Base-by-base conservation (phyloP, 2,888 invertebrate genomes). In the Lasioglossum morio region DNA sequence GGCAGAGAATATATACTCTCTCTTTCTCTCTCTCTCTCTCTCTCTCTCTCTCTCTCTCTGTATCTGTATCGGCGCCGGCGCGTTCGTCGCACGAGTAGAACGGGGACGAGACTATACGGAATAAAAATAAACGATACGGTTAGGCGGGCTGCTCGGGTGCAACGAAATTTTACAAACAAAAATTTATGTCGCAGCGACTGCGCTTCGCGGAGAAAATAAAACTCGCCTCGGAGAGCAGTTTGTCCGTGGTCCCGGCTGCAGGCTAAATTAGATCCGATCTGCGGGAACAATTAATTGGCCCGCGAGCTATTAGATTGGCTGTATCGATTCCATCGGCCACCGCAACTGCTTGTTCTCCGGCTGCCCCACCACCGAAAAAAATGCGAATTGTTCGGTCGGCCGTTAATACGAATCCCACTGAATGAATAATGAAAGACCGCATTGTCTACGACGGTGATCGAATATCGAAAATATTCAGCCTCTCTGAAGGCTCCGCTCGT, bases 361-460 rank as follows among this genome's bases (percentile, higher is more conserved):
- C 27, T 34, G 34, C 19, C 19, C 75, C 46, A 34, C 66, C 23
- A 16, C 14, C 30, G 69, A 69, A 69, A 69, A 69, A 69, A 69
- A 37, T 23, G 37, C 19, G 34, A 34, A 37, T 34, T 16, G 37
- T 37, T 69, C 60, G 27, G 34, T 10, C 12, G 60, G 14, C 75
- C 53, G 27, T 57, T 60, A 60, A 60, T 75, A 53, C 60, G 75
- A 60, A 60, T 43, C 27, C 60, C 30, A 10, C 40, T 19, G n/a
- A 30, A 40, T 40, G 60, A 27, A 40, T 43, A 60, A 75, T 43
- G 63, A 66, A 76, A 63, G 27, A 30, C 37, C 10, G 77, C 77
- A 77, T 77, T 66, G 76, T 77, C 63, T 60, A 14, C 66, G 66
- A 43, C 43, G 43, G 43, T 70, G 77, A 77, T 77, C 70, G 66